Conservation (phyloP, 1,140 invertebrate genomes). For the Zaprionus tsacasi region DNA sequence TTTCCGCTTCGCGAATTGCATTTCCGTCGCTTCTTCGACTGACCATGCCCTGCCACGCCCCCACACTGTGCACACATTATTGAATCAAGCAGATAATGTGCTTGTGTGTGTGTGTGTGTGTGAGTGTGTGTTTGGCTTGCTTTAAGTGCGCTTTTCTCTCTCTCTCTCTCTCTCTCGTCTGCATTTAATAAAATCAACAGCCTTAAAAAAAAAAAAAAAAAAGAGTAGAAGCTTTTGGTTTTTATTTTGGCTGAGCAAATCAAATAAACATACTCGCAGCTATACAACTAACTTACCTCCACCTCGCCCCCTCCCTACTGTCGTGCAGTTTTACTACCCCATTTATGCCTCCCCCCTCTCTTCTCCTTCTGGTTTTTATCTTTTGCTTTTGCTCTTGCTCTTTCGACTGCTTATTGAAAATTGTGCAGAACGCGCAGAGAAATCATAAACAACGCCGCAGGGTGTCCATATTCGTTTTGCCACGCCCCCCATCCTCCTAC, state of each 20-base stretch:
- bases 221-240: constrained; percentile 1
- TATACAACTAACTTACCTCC: not conserved
- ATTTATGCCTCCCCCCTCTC: not conserved
- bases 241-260: constrained; percentile 51
- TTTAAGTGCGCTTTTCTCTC: constrained; percentile 11
- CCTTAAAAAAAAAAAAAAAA: constrained; percentile 60
- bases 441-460: constrained; percentile 78
- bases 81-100: constrained; percentile 74
- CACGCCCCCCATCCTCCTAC: not conserved
- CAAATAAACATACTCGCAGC: constrained; percentile 50
- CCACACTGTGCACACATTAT: constrained; percentile 64
- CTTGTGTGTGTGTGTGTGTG: not conserved
- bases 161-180: constrained; percentile 7
- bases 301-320: not conserved
- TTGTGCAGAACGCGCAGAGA: constrained; percentile 65
- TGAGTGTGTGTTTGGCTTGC: not conserved
- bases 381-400: constrained; percentile 23
- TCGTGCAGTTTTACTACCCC: constrained; percentile 4
- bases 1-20: constrained; percentile 71
- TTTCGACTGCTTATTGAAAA: constrained; percentile 75
- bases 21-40: constrained; percentile 52
- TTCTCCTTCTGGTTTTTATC: constrained; percentile 8
- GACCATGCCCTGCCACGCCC: not conserved
- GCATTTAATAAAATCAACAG: constrained; percentile 47
- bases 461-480: constrained; percentile 53